Percentiles rank a stretch among this genome's conserved stretches.
Conservation (phyloP, 2,797 vertebrate species). For the Sebastes hubbsi region DNA sequence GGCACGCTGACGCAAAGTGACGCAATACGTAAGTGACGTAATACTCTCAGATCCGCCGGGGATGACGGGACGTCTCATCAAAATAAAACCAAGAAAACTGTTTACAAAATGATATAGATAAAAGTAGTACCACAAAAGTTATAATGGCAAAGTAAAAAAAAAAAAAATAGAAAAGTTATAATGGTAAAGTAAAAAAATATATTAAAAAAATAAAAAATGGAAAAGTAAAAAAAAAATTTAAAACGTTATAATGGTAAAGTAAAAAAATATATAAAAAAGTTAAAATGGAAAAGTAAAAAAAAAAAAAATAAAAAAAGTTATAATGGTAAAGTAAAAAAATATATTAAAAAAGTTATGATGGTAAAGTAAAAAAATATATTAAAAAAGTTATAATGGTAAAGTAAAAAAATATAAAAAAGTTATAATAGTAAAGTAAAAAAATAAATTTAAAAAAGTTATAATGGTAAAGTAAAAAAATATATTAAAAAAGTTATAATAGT, state of each 20-base stretch:
- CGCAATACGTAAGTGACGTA: neutral
- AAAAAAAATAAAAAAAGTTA: no score
- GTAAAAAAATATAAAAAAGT: no score
- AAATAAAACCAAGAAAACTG: neutral
- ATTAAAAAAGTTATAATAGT: no score
- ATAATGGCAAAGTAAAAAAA: neutral
- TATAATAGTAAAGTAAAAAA: neutral
- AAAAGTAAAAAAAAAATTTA: no score
- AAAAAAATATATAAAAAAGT: neutral
- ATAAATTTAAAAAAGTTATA: no score
- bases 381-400: no score
- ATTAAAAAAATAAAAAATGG: neutral
- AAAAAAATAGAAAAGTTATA: no score
- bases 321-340: no score
- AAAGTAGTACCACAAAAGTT: neutral
- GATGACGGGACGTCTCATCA: neutral
- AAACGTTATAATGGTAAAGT: neutral
- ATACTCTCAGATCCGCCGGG: conserved; percentile 7
- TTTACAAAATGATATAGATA: neutral
- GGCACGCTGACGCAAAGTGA: neutral
- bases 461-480: no score
- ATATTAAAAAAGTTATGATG: no score
- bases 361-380: neutral
- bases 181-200: neutral
- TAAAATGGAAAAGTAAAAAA: no score